Base-by-base conservation (phyloP, 2,797 vertebrate species). In the Cuniculus paca region DNA sequence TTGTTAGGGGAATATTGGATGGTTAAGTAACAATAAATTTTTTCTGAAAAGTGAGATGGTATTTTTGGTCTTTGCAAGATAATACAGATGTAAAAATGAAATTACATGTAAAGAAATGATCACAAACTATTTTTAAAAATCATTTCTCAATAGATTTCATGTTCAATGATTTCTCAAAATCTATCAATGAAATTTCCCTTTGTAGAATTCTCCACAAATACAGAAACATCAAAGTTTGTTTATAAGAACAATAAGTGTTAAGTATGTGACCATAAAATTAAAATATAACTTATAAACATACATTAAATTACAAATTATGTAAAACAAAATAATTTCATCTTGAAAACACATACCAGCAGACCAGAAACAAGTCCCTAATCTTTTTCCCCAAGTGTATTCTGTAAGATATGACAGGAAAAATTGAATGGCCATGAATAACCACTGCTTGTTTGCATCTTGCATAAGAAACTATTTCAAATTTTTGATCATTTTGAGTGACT, bases 401-500 rank as follows among this genome's bases (percentile, higher is more conserved):
- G 61, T 70, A 81, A 90, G 88, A 52, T 28, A 9, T 50, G 16
- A n/a, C 52, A 65, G 36, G 42, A 86, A 78, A 87, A 77, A 19
- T 10, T 77, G 16, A 96, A 50, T 36, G 68, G 1, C 1, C 17
- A 70, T 58, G 16, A 82, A 78, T 54, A 93, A 50, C 77, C 12
- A 48, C 0, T 24, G 82, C 91, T 90, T 93, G 36, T 89, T 96
- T 84, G 11, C 13, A 65, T 91, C 11, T 94, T 94, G 78, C 56
- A 77, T 84, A 54, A 42, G 11, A 92, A 88, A 45, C 61, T 88
- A 75, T 26, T 96, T 95, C 80, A 95, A 94, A 95, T 77, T 42
- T 11, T 85, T 96, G 61, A 92, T 90, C 26, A 92, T 90, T 96
- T 81, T 83, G 20, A 95, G 50, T 6, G 95, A 92, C 42, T 42